A percentile compares a stretch with the other conserved stretches of the same genome.
Conservation (phyloP, 2,888 invertebrate genomes). For the Caenorhabditis sp. region DNA sequence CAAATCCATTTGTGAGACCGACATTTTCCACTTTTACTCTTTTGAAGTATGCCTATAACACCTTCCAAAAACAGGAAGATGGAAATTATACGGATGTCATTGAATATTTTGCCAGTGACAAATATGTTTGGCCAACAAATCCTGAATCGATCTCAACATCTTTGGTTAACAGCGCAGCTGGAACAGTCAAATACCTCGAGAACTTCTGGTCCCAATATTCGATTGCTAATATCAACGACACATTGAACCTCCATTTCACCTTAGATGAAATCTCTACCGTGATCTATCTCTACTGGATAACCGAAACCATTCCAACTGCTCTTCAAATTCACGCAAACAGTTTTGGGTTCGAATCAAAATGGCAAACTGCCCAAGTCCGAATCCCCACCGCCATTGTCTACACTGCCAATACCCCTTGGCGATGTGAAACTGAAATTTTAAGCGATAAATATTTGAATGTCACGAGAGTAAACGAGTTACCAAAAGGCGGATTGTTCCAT, state of each 20-base stretch:
- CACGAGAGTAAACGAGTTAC: not conserved
- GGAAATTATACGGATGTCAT: not conserved
- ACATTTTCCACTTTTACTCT: constrained; percentile 35
- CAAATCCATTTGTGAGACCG: constrained; percentile 47
- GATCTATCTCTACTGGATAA: constrained; percentile 56
- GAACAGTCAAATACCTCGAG: constrained; percentile 32
- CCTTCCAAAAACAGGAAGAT: not conserved
- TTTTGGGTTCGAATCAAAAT: constrained; percentile 18
- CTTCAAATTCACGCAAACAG: constrained; percentile 30
- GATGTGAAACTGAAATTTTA: not conserved
- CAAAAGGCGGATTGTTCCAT: constrained; percentile 29
- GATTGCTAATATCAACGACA: constrained; percentile 11
- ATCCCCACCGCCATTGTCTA: constrained; percentile 22
- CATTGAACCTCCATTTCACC: constrained; percentile 48
- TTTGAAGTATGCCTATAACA: constrained; percentile 20
- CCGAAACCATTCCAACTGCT: constrained; percentile 40
- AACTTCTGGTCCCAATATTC: constrained; percentile 39
- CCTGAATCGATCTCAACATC: not conserved
- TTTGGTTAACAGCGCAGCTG: constrained; percentile 41
- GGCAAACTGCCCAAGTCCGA: constrained; percentile 23
- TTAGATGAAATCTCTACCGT: constrained; percentile 57
- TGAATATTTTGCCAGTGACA: not conserved
- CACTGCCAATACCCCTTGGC: not conserved
- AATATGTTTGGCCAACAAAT: not conserved
- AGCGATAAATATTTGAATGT: constrained; percentile 4